Evolutionary conservation across 2,797 vertebrate species (phyloP).

Genomic region (Muraenolepis orangiensis): DNA sequence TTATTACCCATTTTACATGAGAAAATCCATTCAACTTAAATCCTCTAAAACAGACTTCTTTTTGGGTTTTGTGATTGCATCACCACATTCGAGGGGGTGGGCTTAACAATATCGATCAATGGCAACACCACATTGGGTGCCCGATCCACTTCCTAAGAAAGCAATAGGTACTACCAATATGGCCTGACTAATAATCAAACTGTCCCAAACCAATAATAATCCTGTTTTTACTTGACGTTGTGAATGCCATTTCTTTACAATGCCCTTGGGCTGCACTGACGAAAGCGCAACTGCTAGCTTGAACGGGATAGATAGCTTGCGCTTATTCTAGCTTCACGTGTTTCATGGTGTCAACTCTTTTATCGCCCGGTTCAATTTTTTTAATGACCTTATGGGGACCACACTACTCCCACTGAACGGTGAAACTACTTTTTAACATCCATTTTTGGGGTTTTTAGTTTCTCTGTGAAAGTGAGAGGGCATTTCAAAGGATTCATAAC

Average conservation of each 20-base stretch:
- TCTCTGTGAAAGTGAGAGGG: neutral
- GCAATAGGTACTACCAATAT: neutral
- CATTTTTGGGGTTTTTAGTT: neutral
- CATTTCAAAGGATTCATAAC: neutral
- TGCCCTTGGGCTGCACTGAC: neutral
- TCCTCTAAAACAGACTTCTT: neutral
- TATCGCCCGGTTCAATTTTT: neutral
- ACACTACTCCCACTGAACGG: neutral
- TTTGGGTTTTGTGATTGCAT: neutral
- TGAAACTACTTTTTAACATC: neutral
- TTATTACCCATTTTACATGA: neutral
- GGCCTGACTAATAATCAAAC: neutral
- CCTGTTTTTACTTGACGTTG: neutral
- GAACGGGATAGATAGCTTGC: no score
- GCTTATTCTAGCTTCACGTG: no score
- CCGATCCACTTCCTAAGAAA: neutral
- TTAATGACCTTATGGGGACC: neutral
- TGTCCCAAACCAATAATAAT: neutral
- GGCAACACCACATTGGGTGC: neutral
- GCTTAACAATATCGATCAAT: neutral
- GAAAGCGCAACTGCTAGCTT: neutral
- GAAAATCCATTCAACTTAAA: neutral
- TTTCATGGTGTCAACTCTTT: neutral
- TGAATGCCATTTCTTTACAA: neutral
- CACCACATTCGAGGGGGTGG: neutral